Percentiles rank a stretch among this genome's conserved stretches.
These are phyloP conservation scores for Carapus acus DNA, from an alignment of 2,797 vertebrate species.

Conservation along the genomic window DNA sequence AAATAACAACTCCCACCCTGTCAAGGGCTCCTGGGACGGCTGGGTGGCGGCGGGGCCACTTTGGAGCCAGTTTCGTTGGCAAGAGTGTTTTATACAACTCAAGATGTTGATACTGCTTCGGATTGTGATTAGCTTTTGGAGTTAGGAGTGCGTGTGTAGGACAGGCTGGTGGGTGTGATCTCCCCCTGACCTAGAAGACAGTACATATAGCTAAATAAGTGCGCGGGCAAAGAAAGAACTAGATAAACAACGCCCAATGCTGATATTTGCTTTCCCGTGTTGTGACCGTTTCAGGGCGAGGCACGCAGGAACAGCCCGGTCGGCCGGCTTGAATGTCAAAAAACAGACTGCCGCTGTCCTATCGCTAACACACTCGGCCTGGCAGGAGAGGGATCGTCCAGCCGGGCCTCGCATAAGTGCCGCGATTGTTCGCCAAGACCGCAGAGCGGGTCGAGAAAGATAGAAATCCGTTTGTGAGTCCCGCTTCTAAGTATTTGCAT, in stretches of 20 bases:
- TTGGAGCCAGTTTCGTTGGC: constrained; percentile 47
- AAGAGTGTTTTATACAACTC: too few species aligned
- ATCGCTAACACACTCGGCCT: constrained; percentile 62
- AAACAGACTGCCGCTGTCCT: constrained; percentile 64
- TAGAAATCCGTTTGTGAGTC: constrained; percentile 74
- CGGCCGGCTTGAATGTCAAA: constrained; percentile 64
- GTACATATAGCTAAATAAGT: too few species aligned
- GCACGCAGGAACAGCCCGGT: constrained; percentile 59
- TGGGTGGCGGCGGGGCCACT: constrained; percentile 9
- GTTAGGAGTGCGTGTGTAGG: too few species aligned
- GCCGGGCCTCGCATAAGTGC: constrained; percentile 58
- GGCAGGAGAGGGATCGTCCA: constrained; percentile 65
- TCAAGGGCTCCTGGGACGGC: constrained; percentile 39
- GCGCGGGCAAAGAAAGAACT: too few species aligned
- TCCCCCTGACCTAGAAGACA: too few species aligned
- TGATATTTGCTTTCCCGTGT: constrained; percentile 25
- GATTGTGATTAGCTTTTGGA: too few species aligned
- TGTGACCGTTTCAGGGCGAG: constrained; percentile 43
- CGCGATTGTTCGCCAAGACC: constrained; percentile 67
- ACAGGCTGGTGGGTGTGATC: too few species aligned
- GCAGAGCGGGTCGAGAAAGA: constrained; percentile 29
- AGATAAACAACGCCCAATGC: too few species aligned
- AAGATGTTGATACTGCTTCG: too few species aligned
- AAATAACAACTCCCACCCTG: constrained; percentile 59
- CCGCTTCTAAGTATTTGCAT: constrained; percentile 75